These are phyloP conservation scores for Sisor rabdophorus DNA, from an alignment of 2,113 vertebrate genomes.

Conservation along the genomic window DNA sequence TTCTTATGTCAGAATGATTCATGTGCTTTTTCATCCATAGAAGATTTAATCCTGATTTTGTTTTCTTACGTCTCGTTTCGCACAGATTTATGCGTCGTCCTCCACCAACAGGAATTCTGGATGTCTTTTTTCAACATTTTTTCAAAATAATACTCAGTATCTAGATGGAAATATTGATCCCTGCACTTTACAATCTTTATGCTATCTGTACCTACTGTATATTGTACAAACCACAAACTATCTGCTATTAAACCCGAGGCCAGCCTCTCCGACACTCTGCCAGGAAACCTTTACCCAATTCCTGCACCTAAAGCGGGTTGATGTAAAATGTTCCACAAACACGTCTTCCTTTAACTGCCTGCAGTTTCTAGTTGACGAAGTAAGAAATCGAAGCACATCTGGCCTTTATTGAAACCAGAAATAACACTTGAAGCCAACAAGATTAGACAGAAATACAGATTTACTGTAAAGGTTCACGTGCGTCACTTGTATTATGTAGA, in stretches of 20 bases:
- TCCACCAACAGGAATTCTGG: background rate
- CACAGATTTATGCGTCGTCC: background rate
- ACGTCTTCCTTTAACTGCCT: slow-evolving; percentile 27
- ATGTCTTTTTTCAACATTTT: background rate
- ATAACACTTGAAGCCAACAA: slow-evolving; percentile 34
- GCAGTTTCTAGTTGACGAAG: slow-evolving; percentile 2
- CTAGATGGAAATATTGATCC: background rate
- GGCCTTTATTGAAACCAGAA: slow-evolving; percentile 44
- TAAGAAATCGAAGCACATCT: slow-evolving; percentile 39
- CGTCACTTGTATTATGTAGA: slow-evolving; percentile 13
- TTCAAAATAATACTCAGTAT: slow-evolving; percentile 3
- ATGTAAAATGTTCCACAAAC: slow-evolving; percentile 38
- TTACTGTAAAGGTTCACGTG: slow-evolving; percentile 26
- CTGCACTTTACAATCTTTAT: background rate
- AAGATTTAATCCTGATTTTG: background rate
- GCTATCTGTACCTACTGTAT: slow-evolving; percentile 18
- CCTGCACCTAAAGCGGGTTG: slow-evolving; percentile 35
- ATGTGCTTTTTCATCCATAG: slow-evolving; percentile 21
- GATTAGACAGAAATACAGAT: slow-evolving; percentile 29
- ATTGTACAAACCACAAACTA: slow-evolving; percentile 23
- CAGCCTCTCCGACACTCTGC: slow-evolving; percentile 22
- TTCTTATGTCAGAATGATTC: slow-evolving; percentile 19
- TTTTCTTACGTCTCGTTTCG: background rate
- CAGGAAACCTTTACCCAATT: slow-evolving; percentile 44
- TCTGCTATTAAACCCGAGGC: slow-evolving; percentile 18